Evolutionary conservation across 2,113 vertebrate species (phyloP), one percentile per base, ranked within the genome.

Genomic region (Phalacrocorax brasilianus): DNA sequence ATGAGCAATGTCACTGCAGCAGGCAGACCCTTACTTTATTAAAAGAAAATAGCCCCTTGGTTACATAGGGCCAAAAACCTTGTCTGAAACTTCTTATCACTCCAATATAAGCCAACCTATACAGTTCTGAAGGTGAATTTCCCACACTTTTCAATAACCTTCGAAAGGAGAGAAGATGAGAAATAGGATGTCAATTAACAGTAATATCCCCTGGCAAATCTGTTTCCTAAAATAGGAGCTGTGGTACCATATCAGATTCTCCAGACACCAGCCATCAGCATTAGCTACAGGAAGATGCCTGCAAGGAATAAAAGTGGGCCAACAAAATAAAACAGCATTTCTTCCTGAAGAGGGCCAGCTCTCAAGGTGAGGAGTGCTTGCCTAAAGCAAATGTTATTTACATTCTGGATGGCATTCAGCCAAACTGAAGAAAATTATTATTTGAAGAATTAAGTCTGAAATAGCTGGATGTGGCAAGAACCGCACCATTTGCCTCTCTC

Each of bases 401-500:
- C 87, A 23, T 35, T 26, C 66, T 4, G 23, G 27, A 3, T 45
- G 66, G 85, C 53, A 7, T 49, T 44, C n/a, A n/a, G 59, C 59
- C 81, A 28, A 77, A 12, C 4, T 4, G 55, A 16, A 70, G 23
- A 40, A 30, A 66, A 27, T 38, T 33, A 22, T 53, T 47, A 18
- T 24, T 49, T 44, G 67, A 71, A 74, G 72, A 59, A 65, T 79
- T 53, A n/a, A 21, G 16, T 23, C 32, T 35, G 62, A 59, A 67
- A 47, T 5, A 49, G 71, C 27, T 19, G 76, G 55, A 74, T 27
- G 49, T 19, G n/a, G 38, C 55, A 40, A 58, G 28, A 79, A 21
- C 12, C 1, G 0, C 40, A 18, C 44, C 11, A 6, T 3, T 8
- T 0, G 8, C 15, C 42, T 33, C 5, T 8, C 27, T 19, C 30